Base-by-base conservation (phyloP, 2,888 invertebrate species). In the Cordilura impudica region DNA sequence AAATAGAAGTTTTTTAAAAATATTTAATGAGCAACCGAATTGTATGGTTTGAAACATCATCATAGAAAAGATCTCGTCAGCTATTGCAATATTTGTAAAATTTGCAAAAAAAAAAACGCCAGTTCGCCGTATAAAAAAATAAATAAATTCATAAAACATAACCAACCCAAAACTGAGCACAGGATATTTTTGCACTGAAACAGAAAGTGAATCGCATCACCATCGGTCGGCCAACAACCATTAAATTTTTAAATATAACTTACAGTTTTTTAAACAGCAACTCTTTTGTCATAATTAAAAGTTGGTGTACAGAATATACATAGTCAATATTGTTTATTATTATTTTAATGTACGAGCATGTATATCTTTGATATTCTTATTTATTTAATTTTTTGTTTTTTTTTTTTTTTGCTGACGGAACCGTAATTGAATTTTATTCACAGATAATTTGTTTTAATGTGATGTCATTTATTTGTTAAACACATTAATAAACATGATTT, bases 221-320 rank as follows among this genome's bases (percentile, higher is more conserved):
- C 51, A 5, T 67, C 67, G 4, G 56, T 51, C 0, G 72, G 63
- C 78, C 78, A 78, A 19, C 56, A 56, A 2, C 72, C 78, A 14
- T 72, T 72, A 8, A 45, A 29, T 26, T 23, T 69, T 2, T 67
- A 35, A 21, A 67, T 16, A 7, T 35, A 35, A 5, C 47, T 43
- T 35, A 77, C 66, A n/a, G 61, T 8, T 47, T 58, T 58, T 8
- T 66, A 72, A 19, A 72, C 66, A 0, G 47, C 35, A 7, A 77
- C 51, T 26, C 18, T 12, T 1, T 14, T 26, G 5, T 66, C 77
- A 43, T 16, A 19, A 60, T 47, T 45, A 49, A 51, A 45, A 4
- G 16, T 45, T 19, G 71, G 71, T 12, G 23, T 61, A 23, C 66
- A 77, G 14, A 77, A 6, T 26, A 26, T 26, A n/a, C n/a, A n/a